Percentiles rank a stretch among this genome's conserved stretches.
Conservation (phyloP, 2,797 vertebrate species). For the Pangasius krempfi region DNA sequence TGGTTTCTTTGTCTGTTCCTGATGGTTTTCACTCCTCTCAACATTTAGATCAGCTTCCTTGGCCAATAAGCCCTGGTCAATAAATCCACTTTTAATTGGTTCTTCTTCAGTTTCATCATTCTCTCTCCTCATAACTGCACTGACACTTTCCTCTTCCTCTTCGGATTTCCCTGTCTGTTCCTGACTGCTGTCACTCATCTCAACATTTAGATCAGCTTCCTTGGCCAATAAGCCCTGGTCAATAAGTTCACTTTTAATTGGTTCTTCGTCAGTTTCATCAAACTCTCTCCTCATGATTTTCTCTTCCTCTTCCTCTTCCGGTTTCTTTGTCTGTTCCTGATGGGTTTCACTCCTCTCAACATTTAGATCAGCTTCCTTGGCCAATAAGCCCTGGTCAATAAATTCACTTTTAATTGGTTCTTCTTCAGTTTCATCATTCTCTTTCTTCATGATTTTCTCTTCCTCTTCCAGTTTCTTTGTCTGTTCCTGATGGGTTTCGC, state of each 20-base stretch:
- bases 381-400: neutral
- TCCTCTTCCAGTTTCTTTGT: neutral
- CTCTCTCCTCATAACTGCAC: neutral
- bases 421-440: neutral
- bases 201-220: neutral
- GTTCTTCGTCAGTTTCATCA: neutral
- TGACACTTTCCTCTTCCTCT: neutral
- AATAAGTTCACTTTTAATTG: neutral
- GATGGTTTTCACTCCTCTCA: neutral
- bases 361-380: neutral
- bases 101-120: neutral
- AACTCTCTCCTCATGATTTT: neutral
- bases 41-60: neutral
- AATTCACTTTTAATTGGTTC: neutral
- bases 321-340: neutral
- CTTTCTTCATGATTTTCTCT: neutral
- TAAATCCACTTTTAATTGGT: neutral
- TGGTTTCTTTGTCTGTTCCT: neutral
- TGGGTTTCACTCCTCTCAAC: neutral
- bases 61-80: neutral
- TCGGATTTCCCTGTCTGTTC: neutral
- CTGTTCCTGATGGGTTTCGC: neutral
- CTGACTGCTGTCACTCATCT: neutral
- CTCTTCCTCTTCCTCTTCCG: neutral
- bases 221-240: neutral